Percentiles rank a stretch among this genome's conserved stretches.
These are phyloP conservation scores for Scaptomyza reducta DNA, from an alignment of 2,888 invertebrate genomes.

Conservation along the genomic window DNA sequence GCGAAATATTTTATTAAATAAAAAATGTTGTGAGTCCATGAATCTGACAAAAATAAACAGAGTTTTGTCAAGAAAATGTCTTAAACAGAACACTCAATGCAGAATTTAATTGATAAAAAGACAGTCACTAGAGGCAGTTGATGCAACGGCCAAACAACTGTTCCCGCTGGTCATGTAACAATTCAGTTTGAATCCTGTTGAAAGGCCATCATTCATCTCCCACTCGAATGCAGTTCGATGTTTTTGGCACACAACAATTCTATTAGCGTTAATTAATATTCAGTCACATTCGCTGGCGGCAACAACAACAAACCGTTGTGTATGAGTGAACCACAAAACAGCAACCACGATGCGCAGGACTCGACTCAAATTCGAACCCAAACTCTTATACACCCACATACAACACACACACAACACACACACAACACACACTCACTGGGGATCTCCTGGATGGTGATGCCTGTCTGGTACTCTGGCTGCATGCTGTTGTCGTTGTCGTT, in stretches of 20 bases:
- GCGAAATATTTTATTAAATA: too few species aligned
- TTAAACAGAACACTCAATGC: background rate
- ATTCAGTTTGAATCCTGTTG: slow-evolving; percentile 44
- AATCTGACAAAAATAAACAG: too few species aligned
- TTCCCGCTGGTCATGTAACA: slow-evolving; percentile 23
- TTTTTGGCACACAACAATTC: slow-evolving; percentile 63
- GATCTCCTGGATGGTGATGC: slow-evolving; percentile 10
- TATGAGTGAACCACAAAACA: slow-evolving; percentile 43
- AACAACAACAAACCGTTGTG: slow-evolving; percentile 46
- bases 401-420: slow-evolving; percentile 2
- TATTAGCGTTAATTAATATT: slow-evolving; percentile 77
- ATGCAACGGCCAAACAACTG: slow-evolving; percentile 9
- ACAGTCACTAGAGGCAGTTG: background rate
- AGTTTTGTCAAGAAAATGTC: too few species aligned
- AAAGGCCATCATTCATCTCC: slow-evolving; percentile 58
- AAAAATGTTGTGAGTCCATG: too few species aligned
- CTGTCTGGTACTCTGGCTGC: slow-evolving; percentile 28
- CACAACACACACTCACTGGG: slow-evolving; percentile 11
- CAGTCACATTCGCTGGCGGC: slow-evolving; percentile 49
- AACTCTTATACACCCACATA: slow-evolving; percentile 12
- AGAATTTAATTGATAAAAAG: background rate
- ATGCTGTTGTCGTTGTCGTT: slow-evolving; percentile 41
- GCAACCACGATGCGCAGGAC: slow-evolving; percentile 53
- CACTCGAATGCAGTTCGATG: slow-evolving; percentile 50
- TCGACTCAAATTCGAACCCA: slow-evolving; percentile 30